A percentile compares a stretch with the other conserved stretches of the same genome.
Evolutionary conservation across 2,888 invertebrate species (phyloP).

Genomic region (Volucella inanis): DNA sequence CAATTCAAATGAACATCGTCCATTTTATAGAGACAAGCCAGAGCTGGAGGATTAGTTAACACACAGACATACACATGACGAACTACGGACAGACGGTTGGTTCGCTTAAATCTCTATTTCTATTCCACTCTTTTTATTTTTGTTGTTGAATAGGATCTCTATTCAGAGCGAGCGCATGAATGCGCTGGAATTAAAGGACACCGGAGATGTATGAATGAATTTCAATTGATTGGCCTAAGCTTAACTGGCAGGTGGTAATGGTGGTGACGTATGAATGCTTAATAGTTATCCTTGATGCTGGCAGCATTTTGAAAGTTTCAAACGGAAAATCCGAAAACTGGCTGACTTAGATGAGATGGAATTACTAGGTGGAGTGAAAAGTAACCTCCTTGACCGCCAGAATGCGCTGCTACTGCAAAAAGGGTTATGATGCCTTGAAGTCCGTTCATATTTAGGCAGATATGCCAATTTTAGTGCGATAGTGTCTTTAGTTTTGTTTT

Average conservation of each 20-base stretch:
- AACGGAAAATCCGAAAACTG: too few species aligned
- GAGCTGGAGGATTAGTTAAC: slow-evolving; percentile 28
- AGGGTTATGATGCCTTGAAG: too few species aligned
- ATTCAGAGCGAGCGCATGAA: slow-evolving; percentile 10
- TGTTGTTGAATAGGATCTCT: neutral
- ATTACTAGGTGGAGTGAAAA: too few species aligned
- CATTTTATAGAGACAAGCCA: slow-evolving; percentile 34
- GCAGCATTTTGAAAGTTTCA: too few species aligned
- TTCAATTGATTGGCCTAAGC: slow-evolving; percentile 32
- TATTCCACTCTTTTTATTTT: neutral
- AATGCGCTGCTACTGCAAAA: too few species aligned
- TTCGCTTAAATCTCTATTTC: too few species aligned
- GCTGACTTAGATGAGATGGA: too few species aligned
- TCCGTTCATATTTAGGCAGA: too few species aligned
- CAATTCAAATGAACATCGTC: slow-evolving; percentile 48
- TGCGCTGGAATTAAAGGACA: slow-evolving; percentile 2
- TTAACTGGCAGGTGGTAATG: slow-evolving; percentile 12
- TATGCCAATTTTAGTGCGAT: too few species aligned
- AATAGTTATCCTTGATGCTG: neutral
- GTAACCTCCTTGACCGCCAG: too few species aligned
- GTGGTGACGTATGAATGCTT: slow-evolving; percentile 9
- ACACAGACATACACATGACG: neutral
- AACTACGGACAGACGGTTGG: neutral
- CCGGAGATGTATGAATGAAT: slow-evolving; percentile 17
- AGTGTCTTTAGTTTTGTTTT: too few species aligned